Percentiles rank a stretch among this genome's conserved stretches.
Evolutionary conservation across 92 coral and sea anemone genomes (phyloP).

Genomic region (Umimayanthus chanpuru): DNA sequence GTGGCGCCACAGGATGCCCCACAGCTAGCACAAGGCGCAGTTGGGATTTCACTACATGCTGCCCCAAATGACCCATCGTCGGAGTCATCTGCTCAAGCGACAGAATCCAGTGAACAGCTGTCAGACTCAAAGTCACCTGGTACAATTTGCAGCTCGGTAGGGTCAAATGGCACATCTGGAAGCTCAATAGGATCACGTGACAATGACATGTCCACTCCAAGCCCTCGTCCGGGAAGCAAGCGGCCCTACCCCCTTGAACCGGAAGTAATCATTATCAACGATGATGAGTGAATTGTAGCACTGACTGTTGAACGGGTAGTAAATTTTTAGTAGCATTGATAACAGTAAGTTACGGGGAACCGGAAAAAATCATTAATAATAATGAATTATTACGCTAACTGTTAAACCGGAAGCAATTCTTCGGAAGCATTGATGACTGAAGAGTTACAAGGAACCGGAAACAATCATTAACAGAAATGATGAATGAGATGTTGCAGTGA

Average conservation of each 20-base stretch:
- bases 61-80: background rate
- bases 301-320: background rate
- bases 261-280: conserved; percentile 25
- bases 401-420: background rate
- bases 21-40: background rate
- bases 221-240: conserved; percentile 20
- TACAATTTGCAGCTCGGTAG: background rate
- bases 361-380: background rate
- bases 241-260: conserved; percentile 36
- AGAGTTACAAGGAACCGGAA: background rate
- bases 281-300: background rate
- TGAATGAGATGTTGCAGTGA: background rate
- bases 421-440: background rate
- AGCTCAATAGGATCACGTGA: conserved; percentile 13
- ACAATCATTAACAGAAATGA: background rate
- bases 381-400: background rate
- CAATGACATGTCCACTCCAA: background rate
- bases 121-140: background rate
- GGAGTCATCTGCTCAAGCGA: background rate
- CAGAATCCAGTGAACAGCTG: background rate
- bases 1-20: background rate
- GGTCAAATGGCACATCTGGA: background rate
- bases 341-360: background rate
- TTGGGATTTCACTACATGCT: background rate
- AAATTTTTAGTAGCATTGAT: background rate